phyloP scores from a whole-genome alignment of 1,140 invertebrate genomes.

The Hylyphantes graminicola region DNA sequence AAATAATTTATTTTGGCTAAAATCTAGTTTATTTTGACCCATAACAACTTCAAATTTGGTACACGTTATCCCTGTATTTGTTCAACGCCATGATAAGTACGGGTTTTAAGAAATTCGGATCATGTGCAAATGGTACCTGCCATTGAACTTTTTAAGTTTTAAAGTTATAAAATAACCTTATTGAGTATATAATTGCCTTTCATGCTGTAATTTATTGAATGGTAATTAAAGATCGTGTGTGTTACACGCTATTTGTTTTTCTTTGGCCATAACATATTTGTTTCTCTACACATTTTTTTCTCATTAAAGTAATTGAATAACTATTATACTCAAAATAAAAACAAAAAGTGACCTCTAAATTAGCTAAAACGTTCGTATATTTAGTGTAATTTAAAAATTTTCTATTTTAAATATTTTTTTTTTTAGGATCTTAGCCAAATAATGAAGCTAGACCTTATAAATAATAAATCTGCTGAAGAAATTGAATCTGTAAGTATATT shows the following conservation, averaged over 20 bases:
- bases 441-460: slow-evolving; percentile 83
- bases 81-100: too few species aligned
- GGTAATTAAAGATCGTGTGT: too few species aligned
- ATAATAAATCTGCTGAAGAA: slow-evolving; percentile 79
- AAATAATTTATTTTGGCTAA: not conserved
- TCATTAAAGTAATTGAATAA: not conserved
- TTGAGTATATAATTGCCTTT: too few species aligned
- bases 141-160: too few species aligned
- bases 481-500: slow-evolving; percentile 70
- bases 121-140: too few species aligned
- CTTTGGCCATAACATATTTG: not conserved
- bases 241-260: not conserved
- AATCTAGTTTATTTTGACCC: not conserved
- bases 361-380: slow-evolving; percentile 66
- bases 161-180: too few species aligned
- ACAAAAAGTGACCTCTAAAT: slow-evolving; percentile 64
- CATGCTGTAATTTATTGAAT: too few species aligned
- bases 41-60: too few species aligned
- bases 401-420: not conserved
- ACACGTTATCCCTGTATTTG: too few species aligned
- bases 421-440: slow-evolving; percentile 74
- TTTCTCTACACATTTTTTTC: not conserved
- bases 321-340: not conserved
- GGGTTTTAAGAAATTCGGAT: too few species aligned
- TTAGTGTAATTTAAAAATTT: slow-evolving; percentile 11